Evolutionary conservation across 53 echinoderm and acorn worm species (phyloP), one percentile per base, ranked within the genome.

Genomic region (Luidia sarsii): DNA sequence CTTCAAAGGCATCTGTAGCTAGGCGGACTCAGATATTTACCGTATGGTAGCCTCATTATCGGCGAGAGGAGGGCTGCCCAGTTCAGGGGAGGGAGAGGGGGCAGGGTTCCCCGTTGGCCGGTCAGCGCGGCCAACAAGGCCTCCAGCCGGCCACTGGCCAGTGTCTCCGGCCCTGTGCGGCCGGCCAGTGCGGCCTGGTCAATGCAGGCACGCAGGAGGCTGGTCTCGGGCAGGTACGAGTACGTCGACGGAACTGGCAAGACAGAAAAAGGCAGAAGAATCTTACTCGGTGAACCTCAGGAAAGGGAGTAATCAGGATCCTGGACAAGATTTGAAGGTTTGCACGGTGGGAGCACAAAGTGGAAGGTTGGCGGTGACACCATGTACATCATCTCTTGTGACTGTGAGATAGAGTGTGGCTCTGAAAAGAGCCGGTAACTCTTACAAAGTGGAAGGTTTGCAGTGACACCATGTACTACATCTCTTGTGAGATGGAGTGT

Each of bases 11-110:
- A n/a, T n/a, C n/a, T n/a, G n/a, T n/a, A n/a, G n/a, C n/a, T n/a
- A n/a, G n/a, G n/a, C n/a, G n/a, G n/a, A n/a, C n/a, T n/a, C n/a
- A n/a, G n/a, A n/a, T n/a, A n/a, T n/a, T 90, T 64, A 99, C 99
- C 94, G 67, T 83, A 94, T 2, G 70, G 80, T 23, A 91, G 52
- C 16, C 99, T 86, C 59, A 91, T 80, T 22, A 99, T 67, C 15
- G 99, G 94, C 25, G 87, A 83, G 16, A 99, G 81, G 1, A 99
- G 71, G 15, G 82, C 82, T 9, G 99, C 85, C 99, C 91, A 94
- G 59, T 99, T 99, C 50, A 99, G 38, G 11, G 99, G 99, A 16
- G 99, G 99, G 28, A 99, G 71, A 29, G 83, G 57, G 34, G 65
- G 69, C 3, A 36, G 49, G 23, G 69, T 32, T 33, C 70, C 82